Conservation (phyloP, 2,113 vertebrate species). For the Blennius ocellaris region DNA sequence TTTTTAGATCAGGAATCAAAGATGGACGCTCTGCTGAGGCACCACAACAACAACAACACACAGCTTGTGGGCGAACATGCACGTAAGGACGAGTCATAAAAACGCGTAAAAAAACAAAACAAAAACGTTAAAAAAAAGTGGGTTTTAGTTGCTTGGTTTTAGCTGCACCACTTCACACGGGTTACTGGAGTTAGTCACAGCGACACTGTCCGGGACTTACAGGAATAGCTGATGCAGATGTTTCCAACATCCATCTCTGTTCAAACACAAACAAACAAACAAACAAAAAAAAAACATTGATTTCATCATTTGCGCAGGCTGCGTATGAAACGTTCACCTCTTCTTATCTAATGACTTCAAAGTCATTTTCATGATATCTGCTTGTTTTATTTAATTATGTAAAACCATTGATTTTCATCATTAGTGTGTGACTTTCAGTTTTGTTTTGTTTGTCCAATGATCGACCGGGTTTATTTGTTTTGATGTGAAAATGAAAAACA, state of each 20-base stretch:
- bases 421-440: too few species aligned
- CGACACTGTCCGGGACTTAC: slow-evolving; percentile 55
- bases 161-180: slow-evolving; percentile 37
- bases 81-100: neutral
- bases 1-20: slow-evolving; percentile 62
- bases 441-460: too few species aligned
- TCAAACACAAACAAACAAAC: slow-evolving; percentile 56
- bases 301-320: neutral
- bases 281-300: slow-evolving; percentile 43
- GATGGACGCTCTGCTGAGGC: slow-evolving; percentile 16
- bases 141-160: slow-evolving; percentile 23
- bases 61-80: slow-evolving; percentile 10
- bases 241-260: slow-evolving; percentile 77
- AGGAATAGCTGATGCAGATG: slow-evolving; percentile 72
- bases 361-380: too few species aligned
- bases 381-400: too few species aligned
- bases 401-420: too few species aligned
- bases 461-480: too few species aligned
- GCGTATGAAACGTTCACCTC: too few species aligned
- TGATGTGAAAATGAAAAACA: too few species aligned
- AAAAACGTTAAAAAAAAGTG: too few species aligned
- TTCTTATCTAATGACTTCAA: too few species aligned
- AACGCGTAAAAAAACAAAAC: too few species aligned
- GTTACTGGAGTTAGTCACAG: slow-evolving; percentile 64
- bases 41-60: slow-evolving; percentile 38